These are phyloP conservation scores for Drosophila fulvimacula DNA, from an alignment of 2,888 invertebrate genomes.

Conservation along the genomic window DNA sequence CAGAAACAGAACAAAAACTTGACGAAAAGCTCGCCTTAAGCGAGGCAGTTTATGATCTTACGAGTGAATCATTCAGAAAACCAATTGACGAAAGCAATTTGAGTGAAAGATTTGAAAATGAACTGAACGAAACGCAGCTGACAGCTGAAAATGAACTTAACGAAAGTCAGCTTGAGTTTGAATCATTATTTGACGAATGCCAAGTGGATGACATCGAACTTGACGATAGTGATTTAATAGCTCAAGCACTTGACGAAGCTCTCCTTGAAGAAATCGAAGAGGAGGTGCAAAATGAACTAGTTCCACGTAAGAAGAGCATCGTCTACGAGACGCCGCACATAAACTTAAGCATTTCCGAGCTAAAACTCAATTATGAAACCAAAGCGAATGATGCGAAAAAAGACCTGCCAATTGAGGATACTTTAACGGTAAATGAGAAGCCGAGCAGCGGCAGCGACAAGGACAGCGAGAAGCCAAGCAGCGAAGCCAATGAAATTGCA, in stretches of 20 bases:
- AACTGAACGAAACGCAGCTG: constrained; percentile 34
- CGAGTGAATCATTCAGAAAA: constrained; percentile 37
- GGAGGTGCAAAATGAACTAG: constrained; percentile 4
- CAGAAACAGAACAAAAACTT: constrained; percentile 4
- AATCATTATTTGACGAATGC: constrained; percentile 15
- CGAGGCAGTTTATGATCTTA: constrained; percentile 53
- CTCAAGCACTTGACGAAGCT: constrained; percentile 21
- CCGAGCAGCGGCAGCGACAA: background rate
- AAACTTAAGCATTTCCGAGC: constrained; percentile 77
- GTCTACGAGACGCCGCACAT: constrained; percentile 81
- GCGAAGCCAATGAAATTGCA: constrained; percentile 13
- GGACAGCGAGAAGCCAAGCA: constrained; percentile 4
- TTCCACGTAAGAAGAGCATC: constrained; percentile 63
- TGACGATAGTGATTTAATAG: constrained; percentile 25
- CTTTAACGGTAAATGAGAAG: background rate
- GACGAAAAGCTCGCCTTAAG: constrained; percentile 47
- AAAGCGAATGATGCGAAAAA: constrained; percentile 32
- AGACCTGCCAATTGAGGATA: constrained; percentile 38
- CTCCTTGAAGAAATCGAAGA: constrained; percentile 25
- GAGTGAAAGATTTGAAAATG: too few relatives aligned
- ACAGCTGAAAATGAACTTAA: constrained; percentile 24
- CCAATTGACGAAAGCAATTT: background rate
- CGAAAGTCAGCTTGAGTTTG: constrained; percentile 40
- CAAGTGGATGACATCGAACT: constrained; percentile 8
- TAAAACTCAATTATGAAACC: constrained; percentile 74